Conservation (phyloP, 1,140 invertebrate genomes). For the Sipha flava region DNA sequence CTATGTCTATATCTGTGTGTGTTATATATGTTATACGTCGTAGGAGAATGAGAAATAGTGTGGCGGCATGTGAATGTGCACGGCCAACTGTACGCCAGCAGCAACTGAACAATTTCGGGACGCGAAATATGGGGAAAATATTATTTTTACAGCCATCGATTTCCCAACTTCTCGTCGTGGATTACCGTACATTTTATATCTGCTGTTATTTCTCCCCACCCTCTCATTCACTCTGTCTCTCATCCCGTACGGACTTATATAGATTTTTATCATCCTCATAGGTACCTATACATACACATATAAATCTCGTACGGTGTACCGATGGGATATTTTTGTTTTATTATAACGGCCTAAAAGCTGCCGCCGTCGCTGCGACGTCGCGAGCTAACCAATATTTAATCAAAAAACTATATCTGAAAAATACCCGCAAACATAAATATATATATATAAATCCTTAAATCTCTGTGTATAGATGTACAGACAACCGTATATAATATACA, state of each 20-base stretch:
- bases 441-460: conserved; percentile 18
- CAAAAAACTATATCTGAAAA: not conserved
- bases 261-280: not conserved
- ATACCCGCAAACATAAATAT: too few relatives aligned
- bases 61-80: too few relatives aligned
- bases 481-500: not conserved
- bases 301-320: not conserved
- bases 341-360: not conserved
- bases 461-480: not conserved
- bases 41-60: too few relatives aligned
- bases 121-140: conserved; percentile 8
- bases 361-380: not conserved
- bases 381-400: not conserved
- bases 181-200: conserved; percentile 6
- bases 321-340: conserved; percentile 17
- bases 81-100: too few relatives aligned
- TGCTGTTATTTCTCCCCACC: too few relatives aligned
- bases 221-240: not conserved
- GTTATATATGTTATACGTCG: not conserved
- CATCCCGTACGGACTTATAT: too few relatives aligned
- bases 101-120: not conserved
- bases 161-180: not conserved
- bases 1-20: not conserved
- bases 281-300: not conserved
- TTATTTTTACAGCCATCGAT: conserved; percentile 22